These are phyloP conservation scores for Diaprepes abbreviatus DNA, from an alignment of 2,888 invertebrate genomes.

Conservation along the genomic window DNA sequence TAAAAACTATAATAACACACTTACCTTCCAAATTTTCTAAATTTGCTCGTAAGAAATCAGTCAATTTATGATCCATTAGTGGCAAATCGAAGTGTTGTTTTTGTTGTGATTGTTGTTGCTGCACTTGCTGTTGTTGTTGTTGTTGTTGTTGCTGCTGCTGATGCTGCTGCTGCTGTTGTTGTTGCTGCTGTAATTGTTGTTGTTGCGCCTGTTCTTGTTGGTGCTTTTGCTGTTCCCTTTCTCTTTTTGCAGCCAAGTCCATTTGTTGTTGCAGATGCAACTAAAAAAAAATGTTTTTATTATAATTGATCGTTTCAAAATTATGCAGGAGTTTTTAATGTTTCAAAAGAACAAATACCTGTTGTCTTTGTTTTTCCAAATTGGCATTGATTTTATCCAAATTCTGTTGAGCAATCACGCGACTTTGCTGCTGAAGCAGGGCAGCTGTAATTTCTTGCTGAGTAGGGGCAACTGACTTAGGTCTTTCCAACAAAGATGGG, in stretches of 20 bases:
- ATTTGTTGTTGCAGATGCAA: conserved; percentile 64
- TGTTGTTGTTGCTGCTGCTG: conserved; percentile 63
- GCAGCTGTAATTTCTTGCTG: conserved; percentile 76
- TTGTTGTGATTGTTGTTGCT: conserved; percentile 61
- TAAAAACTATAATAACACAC: too few species aligned
- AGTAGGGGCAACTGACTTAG: conserved; percentile 68
- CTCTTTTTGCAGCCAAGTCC: conserved; percentile 63
- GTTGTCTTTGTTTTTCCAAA: conserved; percentile 72
- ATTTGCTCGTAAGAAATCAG: conserved; percentile 81
- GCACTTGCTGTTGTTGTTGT: conserved; percentile 57
- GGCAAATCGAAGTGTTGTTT: conserved; percentile 66
- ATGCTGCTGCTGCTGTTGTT: conserved; percentile 61
- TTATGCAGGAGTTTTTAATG: too few species aligned
- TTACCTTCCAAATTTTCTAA: conserved; percentile 79
- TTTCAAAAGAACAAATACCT: too few species aligned
- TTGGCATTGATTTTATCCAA: conserved; percentile 73
- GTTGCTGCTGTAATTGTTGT: conserved; percentile 61
- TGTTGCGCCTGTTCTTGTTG: conserved; percentile 62
- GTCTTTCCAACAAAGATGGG: conserved; percentile 61
- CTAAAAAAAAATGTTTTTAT: neutral
- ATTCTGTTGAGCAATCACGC: conserved; percentile 72
- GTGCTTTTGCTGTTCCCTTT: conserved; percentile 62
- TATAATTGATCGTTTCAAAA: too few species aligned
- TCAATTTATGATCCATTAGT: conserved; percentile 75
- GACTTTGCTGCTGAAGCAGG: conserved; percentile 77